Evolutionary conservation across 2,888 invertebrate genomes (phyloP), one percentile per base, ranked within the genome.

Genomic region (Chironomus riparius): DNA sequence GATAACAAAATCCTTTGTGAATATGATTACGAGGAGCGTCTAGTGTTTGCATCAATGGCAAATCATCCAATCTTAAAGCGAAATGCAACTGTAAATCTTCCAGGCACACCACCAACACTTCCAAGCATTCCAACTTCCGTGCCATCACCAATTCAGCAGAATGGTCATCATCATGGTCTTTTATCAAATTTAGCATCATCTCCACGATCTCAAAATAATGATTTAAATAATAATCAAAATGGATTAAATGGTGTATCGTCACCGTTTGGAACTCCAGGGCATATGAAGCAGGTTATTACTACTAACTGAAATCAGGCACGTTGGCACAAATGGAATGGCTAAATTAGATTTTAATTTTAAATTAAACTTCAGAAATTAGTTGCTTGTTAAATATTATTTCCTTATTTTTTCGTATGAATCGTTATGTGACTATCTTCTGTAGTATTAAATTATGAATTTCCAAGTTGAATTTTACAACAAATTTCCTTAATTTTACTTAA

Each of bases 1-100:
- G 97, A 97, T 85, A 97, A 97, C 86, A 96, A 97, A 87, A 97
- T 98, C 79, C 89, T 98, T 75, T 98, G 98, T 86, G 97, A 97
- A 85, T 97, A 97, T 83, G 98, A 98, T 85, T 98, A 97, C 83
- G 97, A 97, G 83, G 97, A 98, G 85, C 87, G 97, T 79, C 87
- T 96, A 84, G 94, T 97, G 78, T 97, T 97, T 83, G 96, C 97
- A 78, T 95, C 94, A 83, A 94, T 97, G 93, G 93, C 94, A 69
- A 92, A 93, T 86, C 94, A 94, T 83, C 94, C 95, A 77, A 83
- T 84, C 82, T 79, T 84, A 68, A 84, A 84, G 78, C 82, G 84
- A 4, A 84, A 84, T 77, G 84, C 83, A n/a, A 61, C 68, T n/a
- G 50, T 7, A 3, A 21, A 47, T 18, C 68, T 56, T 21, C 18